Evolutionary conservation across 2,113 vertebrate genomes (phyloP), one percentile per base, ranked within the genome.

Genomic region (Agapornis roseicollis): DNA sequence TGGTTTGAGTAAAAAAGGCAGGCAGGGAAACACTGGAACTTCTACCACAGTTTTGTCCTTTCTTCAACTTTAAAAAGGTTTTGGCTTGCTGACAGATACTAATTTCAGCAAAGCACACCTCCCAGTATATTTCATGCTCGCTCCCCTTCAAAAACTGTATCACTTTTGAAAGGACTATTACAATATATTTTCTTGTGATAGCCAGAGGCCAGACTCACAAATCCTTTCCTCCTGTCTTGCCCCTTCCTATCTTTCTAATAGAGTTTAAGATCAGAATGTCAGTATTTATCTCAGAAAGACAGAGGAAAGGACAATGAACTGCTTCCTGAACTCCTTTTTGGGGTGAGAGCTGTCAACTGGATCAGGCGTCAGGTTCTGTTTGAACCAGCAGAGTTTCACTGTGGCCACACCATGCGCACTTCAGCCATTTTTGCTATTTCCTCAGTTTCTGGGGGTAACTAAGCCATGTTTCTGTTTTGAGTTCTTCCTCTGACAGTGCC

Each of bases 381-480:
- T 66, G 55, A 95, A 80, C 22, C 42, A 29, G 0, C 11, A 6
- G 39, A 77, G 55, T 70, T 90, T 71, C 44, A 27, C 60, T 9
- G 17, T 6, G 27, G 47, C 52, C 69, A 78, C 88, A 69, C 33
- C 72, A 86, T 23, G 25, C 17, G 35, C 55, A 60, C 27, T 39
- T 71, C 55, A 47, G 24, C 39, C 2, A 2, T 6, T 84, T 80
- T 35, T 70, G 39, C 55, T 60, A 7, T 27, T 35, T 83, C 70
- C 39, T 71, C 47, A 60, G 39, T 44, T 93, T 53, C 47, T 33
- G 23, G 29, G 52, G 17, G 47, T n/a, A 94, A 69, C 13, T 37
- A 79, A 83, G 17, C 20, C 1, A 0, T 33, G 10, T 25, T 91
- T 79, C 28, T 39, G 71, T 20, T n/a, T 61, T 0, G 2, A 61